Evolutionary conservation across 2,888 invertebrate species (phyloP).

Genomic region (Andrena camellia): DNA sequence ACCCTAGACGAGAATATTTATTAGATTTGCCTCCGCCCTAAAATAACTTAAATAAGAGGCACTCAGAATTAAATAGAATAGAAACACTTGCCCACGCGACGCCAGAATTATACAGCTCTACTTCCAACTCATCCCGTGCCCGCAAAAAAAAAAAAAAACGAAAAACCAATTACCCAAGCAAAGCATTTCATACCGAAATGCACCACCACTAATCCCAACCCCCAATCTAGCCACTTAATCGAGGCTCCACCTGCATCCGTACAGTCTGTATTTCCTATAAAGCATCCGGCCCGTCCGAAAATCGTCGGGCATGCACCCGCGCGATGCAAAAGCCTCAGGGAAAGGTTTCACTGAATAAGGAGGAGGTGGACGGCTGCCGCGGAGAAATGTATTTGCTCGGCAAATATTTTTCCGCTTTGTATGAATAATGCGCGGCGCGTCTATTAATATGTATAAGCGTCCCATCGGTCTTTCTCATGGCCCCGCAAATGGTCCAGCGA

Average conservation of each 20-base stretch:
- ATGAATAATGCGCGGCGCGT: conserved; percentile 40
- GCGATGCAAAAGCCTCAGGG: too few species aligned
- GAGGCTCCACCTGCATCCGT: background rate
- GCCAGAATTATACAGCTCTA: too few species aligned
- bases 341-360: background rate
- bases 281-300: background rate
- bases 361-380: background rate
- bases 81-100: too few species aligned
- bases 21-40: too few species aligned
- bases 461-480: conserved; percentile 57
- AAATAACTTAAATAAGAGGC: too few species aligned
- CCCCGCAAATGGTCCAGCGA: conserved; percentile 64
- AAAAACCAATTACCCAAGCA: background rate
- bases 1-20: too few species aligned
- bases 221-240: background rate
- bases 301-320: background rate
- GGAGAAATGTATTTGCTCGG: conserved; percentile 5
- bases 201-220: background rate
- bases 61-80: too few species aligned
- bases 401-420: conserved; percentile 20
- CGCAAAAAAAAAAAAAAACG: background rate
- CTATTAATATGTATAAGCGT: conserved; percentile 64
- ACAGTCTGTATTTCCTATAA: background rate
- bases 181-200: background rate
- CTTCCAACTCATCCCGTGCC: background rate